phyloP scores from a whole-genome alignment of 2,113 vertebrate species.

The Phalacrocorax carbo region DNA sequence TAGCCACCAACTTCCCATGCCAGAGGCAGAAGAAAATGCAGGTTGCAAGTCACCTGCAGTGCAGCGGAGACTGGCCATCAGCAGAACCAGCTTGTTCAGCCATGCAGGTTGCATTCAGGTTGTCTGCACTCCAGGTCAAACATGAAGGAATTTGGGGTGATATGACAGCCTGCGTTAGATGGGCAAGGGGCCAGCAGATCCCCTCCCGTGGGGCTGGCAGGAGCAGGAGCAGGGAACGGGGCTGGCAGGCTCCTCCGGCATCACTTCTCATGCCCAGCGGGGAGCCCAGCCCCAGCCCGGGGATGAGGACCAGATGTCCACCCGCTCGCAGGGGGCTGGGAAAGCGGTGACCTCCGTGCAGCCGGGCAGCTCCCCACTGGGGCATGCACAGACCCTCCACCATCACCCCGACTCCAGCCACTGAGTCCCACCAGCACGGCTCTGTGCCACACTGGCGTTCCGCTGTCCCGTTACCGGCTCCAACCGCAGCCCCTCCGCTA shows the following conservation, averaged over 20 bases:
- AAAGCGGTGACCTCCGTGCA: conserved; percentile 71
- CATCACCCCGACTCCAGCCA: fast-evolving
- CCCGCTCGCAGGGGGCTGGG: conserved; percentile 73
- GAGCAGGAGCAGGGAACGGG: not conserved
- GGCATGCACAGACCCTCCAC: not conserved
- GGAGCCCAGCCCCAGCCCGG: conserved; percentile 62
- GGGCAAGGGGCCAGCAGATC: not conserved
- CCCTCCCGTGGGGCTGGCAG: fast-evolving
- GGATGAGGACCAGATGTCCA: conserved; percentile 80
- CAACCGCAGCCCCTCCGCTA: not conserved
- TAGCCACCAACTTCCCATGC: not conserved
- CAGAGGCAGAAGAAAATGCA: not conserved
- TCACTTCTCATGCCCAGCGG: conserved; percentile 68
- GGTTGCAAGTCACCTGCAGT: not conserved
- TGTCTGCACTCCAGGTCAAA: not conserved
- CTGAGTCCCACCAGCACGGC: not conserved
- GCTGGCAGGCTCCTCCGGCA: not conserved
- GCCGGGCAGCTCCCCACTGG: not conserved
- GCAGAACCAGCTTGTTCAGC: not conserved
- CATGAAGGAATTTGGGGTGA: fast-evolving
- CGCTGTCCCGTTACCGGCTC: not conserved
- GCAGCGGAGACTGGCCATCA: too few relatives aligned
- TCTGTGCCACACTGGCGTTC: not conserved
- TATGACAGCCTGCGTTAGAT: fast-evolving
- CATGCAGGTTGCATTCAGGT: fast-evolving